Conservation (phyloP, 2,797 vertebrate genomes). For the Malacoraja senta region DNA sequence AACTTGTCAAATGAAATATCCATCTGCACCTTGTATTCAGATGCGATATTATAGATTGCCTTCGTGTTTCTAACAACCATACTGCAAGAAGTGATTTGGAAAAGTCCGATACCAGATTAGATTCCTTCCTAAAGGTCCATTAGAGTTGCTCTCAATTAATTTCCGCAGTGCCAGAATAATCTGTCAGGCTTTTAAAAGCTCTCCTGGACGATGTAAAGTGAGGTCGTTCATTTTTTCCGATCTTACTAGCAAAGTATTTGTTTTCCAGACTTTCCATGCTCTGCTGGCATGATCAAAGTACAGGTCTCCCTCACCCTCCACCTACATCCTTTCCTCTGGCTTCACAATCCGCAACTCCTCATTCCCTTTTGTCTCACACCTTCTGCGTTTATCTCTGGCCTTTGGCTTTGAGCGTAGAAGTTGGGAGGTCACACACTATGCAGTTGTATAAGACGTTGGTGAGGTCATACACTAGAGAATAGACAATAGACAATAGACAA, state of each 20-base stretch:
- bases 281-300: no score
- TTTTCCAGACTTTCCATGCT: neutral
- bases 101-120: neutral
- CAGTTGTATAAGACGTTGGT: no score
- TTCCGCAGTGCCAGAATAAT: neutral
- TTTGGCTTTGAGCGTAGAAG: no score
- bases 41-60: neutral
- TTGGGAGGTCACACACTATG: no score
- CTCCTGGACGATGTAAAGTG: neutral
- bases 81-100: neutral
- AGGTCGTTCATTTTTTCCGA: neutral
- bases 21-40: neutral
- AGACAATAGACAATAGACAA: no score
- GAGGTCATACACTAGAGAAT: no score
- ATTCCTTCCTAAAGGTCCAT: neutral
- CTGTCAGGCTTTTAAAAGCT: neutral
- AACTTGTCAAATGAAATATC: conserved; percentile 35
- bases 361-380: no score
- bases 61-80: conserved; percentile 20
- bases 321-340: no score
- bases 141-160: conserved; percentile 14
- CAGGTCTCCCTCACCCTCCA: neutral
- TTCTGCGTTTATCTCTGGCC: no score
- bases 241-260: neutral
- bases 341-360: no score